Base-by-base conservation (phyloP, 2,888 invertebrate species). In the Sialis fuliginosa region DNA sequence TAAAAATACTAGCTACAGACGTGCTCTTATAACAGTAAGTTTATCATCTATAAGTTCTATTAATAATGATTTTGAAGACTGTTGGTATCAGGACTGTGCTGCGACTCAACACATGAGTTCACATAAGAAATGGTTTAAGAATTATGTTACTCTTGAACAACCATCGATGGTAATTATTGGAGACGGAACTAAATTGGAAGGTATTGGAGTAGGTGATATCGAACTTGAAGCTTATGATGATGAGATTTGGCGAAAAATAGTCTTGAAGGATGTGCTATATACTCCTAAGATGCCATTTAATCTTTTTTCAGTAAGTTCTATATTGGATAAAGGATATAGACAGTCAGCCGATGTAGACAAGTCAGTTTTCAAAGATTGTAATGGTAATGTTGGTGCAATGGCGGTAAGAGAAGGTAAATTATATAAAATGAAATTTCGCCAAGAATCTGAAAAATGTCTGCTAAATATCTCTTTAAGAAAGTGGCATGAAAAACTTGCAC, bases 401-500 rank as follows among this genome's bases (percentile, higher is more conserved):
- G 52, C 52, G 22, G 45, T 51, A 32, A 51, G 55, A 39, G 44
- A 47, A 22, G 54, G 50, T 46, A 47, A 48, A 10, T 44, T 55
- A 12, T 56, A 49, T 30, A 46, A 48, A 45, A 55, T 56, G 54
- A 48, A 51, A 48, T 55, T 55, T 51, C 53, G 52, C 8, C 48
- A 12, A 40, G 44, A 47, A 40, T 41, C 42, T 40, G 45, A 37
- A 13, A 48, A 45, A 32, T 45, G 48, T 45, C 32, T 48, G 35
- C 12, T 45, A 6, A 41, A 42, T 7, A 39, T 49, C 0, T 57
- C 57, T 6, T 50, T 56, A 1, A 56, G 48, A 50, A 34, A 6
- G 4, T 58, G 55, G 56, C 56, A 58, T 41, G 57, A 58, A 50
- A 50, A 49, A 42, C 41, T 58, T 5, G 56, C 56, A 7, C 55